Conservation (phyloP, 2,113 vertebrate genomes). For the Erpornis zantholeuca region DNA sequence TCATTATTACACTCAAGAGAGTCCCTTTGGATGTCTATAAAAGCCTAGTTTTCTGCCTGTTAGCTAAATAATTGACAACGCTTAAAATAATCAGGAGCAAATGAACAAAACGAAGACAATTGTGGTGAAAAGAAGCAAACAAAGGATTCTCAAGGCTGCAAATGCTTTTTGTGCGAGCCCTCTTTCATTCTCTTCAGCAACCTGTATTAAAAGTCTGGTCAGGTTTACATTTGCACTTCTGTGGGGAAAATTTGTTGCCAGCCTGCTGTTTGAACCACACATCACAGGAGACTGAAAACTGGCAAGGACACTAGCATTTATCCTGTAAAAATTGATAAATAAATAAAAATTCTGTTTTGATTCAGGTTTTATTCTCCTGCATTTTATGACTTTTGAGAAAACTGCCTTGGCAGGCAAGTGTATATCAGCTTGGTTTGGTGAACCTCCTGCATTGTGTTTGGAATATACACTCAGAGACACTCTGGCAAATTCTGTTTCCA, state of each 20-base stretch:
- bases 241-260: slow-evolving; percentile 33
- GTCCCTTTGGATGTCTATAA: slow-evolving; percentile 79
- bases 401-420: slow-evolving; percentile 10
- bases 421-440: slow-evolving; percentile 17
- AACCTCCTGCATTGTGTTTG: not conserved
- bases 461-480: not conserved
- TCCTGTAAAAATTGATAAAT: slow-evolving; percentile 37
- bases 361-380: slow-evolving; percentile 46
- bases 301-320: slow-evolving; percentile 31
- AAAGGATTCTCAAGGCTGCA: slow-evolving; percentile 49
- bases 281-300: slow-evolving; percentile 11
- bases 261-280: slow-evolving; percentile 31
- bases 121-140: slow-evolving; percentile 55
- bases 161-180: not conserved
- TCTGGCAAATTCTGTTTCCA: slow-evolving; percentile 1
- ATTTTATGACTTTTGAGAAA: slow-evolving; percentile 35
- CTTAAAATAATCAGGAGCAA: slow-evolving; percentile 78
- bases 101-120: slow-evolving; percentile 64
- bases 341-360: slow-evolving; percentile 45
- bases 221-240: slow-evolving; percentile 38
- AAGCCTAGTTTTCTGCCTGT: slow-evolving; percentile 83
- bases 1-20: slow-evolving; percentile 81
- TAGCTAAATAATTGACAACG: slow-evolving; percentile 81
- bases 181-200: slow-evolving; percentile 19
- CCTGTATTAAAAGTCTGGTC: slow-evolving; percentile 15